phyloP scores from a whole-genome alignment of 2,888 invertebrate species.

The Metallyticus violacea region DNA sequence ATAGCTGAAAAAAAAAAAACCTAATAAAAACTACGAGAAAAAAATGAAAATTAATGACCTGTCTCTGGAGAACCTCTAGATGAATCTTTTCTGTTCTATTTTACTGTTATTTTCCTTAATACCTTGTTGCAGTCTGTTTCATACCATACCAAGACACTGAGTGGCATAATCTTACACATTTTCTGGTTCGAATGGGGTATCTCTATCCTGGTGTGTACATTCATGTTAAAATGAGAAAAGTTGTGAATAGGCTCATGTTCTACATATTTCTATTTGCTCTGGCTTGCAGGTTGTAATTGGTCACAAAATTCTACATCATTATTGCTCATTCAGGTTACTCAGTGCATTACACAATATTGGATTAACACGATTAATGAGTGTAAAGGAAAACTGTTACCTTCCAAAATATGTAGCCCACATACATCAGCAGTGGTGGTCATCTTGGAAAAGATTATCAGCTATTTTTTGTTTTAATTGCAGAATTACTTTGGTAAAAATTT shows the following conservation, averaged over 20 bases:
- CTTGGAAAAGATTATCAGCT: no score
- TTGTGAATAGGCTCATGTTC: not conserved
- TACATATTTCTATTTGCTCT: not conserved
- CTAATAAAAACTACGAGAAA: not conserved
- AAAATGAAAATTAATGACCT: not conserved
- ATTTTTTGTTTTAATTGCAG: no score
- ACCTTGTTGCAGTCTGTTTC: not conserved
- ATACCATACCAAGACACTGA: not conserved
- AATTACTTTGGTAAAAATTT: no score
- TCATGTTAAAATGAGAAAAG: not conserved
- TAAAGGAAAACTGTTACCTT: no score
- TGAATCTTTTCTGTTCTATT: not conserved
- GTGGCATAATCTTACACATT: not conserved
- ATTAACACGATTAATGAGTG: not conserved
- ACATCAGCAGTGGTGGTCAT: not conserved
- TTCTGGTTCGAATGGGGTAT: not conserved
- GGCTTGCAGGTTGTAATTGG: not conserved
- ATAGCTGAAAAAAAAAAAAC: not conserved
- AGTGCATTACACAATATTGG: not conserved
- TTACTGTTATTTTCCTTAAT: not conserved
- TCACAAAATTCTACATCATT: not conserved
- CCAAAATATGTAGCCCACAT: not conserved
- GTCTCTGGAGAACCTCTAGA: not conserved
- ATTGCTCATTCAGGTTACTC: not conserved
- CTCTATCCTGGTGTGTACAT: not conserved